These are phyloP conservation scores for Ganaspis sp. DNA, from an alignment of 1,140 invertebrate species.

Conservation along the genomic window DNA sequence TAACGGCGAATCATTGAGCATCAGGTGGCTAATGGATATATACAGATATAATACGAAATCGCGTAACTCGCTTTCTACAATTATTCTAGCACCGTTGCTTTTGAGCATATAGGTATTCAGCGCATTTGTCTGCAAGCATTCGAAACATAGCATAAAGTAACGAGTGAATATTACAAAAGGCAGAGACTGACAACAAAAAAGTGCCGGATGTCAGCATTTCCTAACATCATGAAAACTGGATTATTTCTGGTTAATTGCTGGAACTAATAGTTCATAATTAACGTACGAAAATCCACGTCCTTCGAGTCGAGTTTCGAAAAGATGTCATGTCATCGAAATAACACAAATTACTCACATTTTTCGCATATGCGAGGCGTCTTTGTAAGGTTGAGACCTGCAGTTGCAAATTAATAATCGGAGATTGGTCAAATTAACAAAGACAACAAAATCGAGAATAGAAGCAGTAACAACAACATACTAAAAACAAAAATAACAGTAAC, in stretches of 20 bases:
- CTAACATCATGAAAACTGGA: neutral
- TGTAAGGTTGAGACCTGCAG: too few relatives aligned
- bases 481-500: too few relatives aligned
- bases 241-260: conserved; percentile 18
- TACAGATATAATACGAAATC: conserved; percentile 34
- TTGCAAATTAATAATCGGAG: too few relatives aligned
- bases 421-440: too few relatives aligned
- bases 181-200: neutral
- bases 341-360: too few relatives aligned
- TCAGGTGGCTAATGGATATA: conserved; percentile 31
- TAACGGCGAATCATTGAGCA: conserved; percentile 48
- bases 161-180: conserved; percentile 16
- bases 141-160: conserved; percentile 4
- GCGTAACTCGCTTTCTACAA: conserved; percentile 54
- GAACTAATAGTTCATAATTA: conserved; percentile 24
- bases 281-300: neutral
- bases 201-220: conserved; percentile 9
- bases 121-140: conserved; percentile 11
- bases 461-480: too few relatives aligned
- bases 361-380: too few relatives aligned
- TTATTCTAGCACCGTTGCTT: neutral
- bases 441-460: too few relatives aligned
- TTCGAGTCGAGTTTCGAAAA: neutral
- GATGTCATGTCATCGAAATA: too few relatives aligned
- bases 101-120: conserved; percentile 14